A percentile compares a stretch with the other conserved stretches of the same genome.
These are phyloP conservation scores for Apomyelois bistriatella DNA, from an alignment of 2,888 invertebrate species.

Conservation along the genomic window DNA sequence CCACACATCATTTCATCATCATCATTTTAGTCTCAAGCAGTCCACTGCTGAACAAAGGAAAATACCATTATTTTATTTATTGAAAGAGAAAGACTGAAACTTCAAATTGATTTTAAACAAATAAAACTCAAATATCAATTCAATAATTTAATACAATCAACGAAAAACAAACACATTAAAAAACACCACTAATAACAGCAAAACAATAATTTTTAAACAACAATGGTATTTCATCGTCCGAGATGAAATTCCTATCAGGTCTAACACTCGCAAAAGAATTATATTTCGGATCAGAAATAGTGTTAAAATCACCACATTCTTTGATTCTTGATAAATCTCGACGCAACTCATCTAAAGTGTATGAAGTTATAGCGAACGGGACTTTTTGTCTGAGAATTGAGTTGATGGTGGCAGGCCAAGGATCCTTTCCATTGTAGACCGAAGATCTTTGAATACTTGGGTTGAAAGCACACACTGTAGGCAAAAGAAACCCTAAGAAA, in stretches of 20 bases:
- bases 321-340: constrained; percentile 81
- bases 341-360: constrained; percentile 83
- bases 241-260: constrained; percentile 87
- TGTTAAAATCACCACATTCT: constrained; percentile 67
- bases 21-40: too few relatives aligned
- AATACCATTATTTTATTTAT: too few relatives aligned
- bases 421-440: constrained; percentile 81
- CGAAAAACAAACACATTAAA: constrained; percentile 23
- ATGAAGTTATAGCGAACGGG: constrained; percentile 83
- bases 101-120: background rate
- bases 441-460: constrained; percentile 85
- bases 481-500: too few relatives aligned
- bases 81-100: too few relatives aligned
- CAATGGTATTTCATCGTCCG: constrained; percentile 84
- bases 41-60: too few relatives aligned
- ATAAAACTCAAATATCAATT: background rate
- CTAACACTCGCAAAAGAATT: constrained; percentile 85
- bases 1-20: too few relatives aligned
- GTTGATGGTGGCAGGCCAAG: constrained; percentile 83
- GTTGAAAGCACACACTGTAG: constrained; percentile 84
- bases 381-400: constrained; percentile 75
- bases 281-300: constrained; percentile 74
- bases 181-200: constrained; percentile 67
- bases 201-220: constrained; percentile 86
- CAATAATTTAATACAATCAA: constrained; percentile 24